These are phyloP conservation scores for Gnathonemus longibarbis DNA, from an alignment of 2,113 vertebrate species.

Conservation along the genomic window DNA sequence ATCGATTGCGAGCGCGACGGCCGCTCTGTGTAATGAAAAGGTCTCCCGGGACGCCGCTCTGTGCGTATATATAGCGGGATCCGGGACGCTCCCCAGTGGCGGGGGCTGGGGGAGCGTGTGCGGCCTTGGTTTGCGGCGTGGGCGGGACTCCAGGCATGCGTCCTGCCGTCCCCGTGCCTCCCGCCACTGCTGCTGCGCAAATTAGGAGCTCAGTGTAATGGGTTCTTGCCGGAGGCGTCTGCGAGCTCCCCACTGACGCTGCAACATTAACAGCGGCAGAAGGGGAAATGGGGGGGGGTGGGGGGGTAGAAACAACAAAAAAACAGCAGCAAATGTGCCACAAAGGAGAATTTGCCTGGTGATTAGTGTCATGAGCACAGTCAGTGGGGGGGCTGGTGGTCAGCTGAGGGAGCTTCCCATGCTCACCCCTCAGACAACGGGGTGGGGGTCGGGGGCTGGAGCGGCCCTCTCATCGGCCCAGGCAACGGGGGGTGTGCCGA, in stretches of 20 bases:
- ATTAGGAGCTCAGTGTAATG: conserved; percentile 38
- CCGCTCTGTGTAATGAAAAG: conserved; percentile 59
- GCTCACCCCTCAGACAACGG: not conserved
- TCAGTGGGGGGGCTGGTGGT: conserved; percentile 33
- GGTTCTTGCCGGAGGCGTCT: not conserved
- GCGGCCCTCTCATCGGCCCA: not conserved
- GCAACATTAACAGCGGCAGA: conserved; percentile 5
- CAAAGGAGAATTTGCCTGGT: conserved; percentile 42
- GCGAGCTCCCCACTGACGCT: conserved; percentile 14
- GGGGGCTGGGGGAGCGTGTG: not conserved
- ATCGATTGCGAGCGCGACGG: conserved; percentile 43
- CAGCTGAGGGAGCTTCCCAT: not conserved
- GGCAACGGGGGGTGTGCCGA: not conserved
- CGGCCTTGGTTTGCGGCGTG: not conserved
- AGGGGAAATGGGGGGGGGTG: not conserved
- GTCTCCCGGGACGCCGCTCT: conserved; percentile 45
- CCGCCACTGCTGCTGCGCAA: conserved; percentile 35
- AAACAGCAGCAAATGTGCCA: conserved; percentile 41
- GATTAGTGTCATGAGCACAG: conserved; percentile 41
- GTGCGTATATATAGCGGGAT: conserved; percentile 46
- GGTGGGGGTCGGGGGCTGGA: not conserved
- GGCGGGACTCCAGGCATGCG: not conserved
- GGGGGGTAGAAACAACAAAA: conserved; percentile 18
- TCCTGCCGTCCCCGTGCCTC: not conserved
- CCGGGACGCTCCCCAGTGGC: conserved; percentile 39